Evolutionary conservation across 2,113 vertebrate genomes (phyloP), one percentile per base, ranked within the genome.

Genomic region (Formicarius rufipectus): DNA sequence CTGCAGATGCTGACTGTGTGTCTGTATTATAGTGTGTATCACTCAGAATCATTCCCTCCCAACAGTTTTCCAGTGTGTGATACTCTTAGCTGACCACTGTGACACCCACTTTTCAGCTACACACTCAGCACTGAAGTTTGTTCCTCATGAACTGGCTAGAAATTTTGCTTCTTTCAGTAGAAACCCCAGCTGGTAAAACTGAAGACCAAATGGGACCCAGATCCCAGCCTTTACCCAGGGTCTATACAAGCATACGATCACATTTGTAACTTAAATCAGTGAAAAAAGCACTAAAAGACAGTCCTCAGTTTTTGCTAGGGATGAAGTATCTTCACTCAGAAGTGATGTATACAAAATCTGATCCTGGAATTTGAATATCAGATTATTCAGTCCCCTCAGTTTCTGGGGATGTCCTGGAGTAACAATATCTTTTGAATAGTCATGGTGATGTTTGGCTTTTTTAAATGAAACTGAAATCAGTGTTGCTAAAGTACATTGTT

Each of bases 361-460:
- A 49, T 4, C 20, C 11, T 44, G 17, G 30, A 81, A 67, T 52
- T 58, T 42, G 18, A 89, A 24, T 39, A 35, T 31, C 23, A 62
- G 16, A 56, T 69, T 79, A 64, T 23, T 56, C 37, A 58, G 16
- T 78, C 14, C 4, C 25, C 39, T 66, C 50, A 39, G 28, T 9
- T 69, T 9, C 49, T 76, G 19, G 3, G 14, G 16, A 40, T 20
- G 12, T 42, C 15, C 42, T 80, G 55, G 24, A 86, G 3, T 37
- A 81, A 21, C 33, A 63, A 12, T 21, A 3, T 0, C 0, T 80
- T 78, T 62, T 68, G 16, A 50, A 6, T 28, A 47, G 28, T 8
- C 8, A 9, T 24, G 18, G 14, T 75, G 24, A 2, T 27, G 24
- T 8, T n/a, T 15, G 7, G 47, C 18, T 25, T 50, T 52, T 55